Percentiles rank a stretch among this genome's conserved stretches.
phyloP scores from a whole-genome alignment of 1,140 invertebrate species.

The Reticulitermes speratus region DNA sequence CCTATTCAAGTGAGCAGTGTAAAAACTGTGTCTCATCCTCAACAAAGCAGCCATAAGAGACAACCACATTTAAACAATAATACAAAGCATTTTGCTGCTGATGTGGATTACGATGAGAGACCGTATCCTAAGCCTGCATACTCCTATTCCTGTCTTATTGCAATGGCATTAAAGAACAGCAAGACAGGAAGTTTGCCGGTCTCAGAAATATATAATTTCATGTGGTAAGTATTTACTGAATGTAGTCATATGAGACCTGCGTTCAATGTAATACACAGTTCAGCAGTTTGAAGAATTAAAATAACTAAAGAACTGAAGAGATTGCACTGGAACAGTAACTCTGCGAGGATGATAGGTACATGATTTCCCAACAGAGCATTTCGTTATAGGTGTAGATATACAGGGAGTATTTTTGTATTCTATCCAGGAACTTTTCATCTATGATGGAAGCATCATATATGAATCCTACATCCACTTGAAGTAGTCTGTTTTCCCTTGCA shows the following conservation, averaged over 20 bases:
- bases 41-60: slow-evolving; percentile 12
- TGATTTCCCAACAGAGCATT: too few relatives aligned
- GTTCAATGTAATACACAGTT: too few relatives aligned
- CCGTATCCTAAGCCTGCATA: slow-evolving; percentile 94
- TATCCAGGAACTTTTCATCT: too few relatives aligned
- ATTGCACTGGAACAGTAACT: too few relatives aligned
- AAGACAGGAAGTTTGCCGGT: slow-evolving; percentile 91
- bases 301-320: too few relatives aligned
- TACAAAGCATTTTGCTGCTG: slow-evolving; percentile 34
- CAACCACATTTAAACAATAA: not conserved
- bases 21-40: not conserved
- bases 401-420: too few relatives aligned
- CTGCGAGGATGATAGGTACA: too few relatives aligned
- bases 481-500: too few relatives aligned
- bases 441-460: too few relatives aligned
- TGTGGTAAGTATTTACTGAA: slow-evolving; percentile 75
- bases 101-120: slow-evolving; percentile 58
- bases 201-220: slow-evolving; percentile 98
- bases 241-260: not conserved
- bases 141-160: slow-evolving; percentile 96
- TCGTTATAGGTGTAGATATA: too few relatives aligned
- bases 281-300: too few relatives aligned
- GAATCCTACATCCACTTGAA: too few relatives aligned
- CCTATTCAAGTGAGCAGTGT: not conserved
- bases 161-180: slow-evolving; percentile 96